Evolutionary conservation across 1,140 invertebrate species (phyloP), one percentile per base, ranked within the genome.

Genomic region (Pararge aegeria): DNA sequence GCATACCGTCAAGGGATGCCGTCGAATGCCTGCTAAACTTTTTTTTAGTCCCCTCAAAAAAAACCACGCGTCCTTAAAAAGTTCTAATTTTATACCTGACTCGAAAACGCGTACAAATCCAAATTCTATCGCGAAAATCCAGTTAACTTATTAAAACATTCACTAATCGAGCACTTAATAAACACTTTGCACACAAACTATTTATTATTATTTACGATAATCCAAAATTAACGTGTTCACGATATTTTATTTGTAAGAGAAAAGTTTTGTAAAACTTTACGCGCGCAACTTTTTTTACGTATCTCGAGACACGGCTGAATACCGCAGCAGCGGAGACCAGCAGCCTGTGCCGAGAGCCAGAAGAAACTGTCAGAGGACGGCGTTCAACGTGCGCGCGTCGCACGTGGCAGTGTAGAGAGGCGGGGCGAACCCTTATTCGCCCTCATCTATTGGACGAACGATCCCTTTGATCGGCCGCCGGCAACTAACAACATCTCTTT

Each of bases 401-500:
- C 86, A 89, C 86, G 86, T 89, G 86, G 81, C 63, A 56, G 57
- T 59, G 69, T 69, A 73, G 64, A 61, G 55, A 68, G 86, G 83
- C 73, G 84, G 83, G 46, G 78, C 72, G 16, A 68, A 54, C 52
- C 61, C 34, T 30, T 15, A 68, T 59, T 37, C 58, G 42, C 20
- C 56, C 37, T 30, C 51, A 51, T 44, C 62, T 54, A 87, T 89
- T 87, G 84, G 86, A 57, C 50, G 42, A 67, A 37, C 50, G 12
- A 38, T 63, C 59, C 70, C 84, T 89, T 89, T 89, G 86, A 89
- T 89, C 78, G 70, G 71, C 66, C 77, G 86, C 77, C 80, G 78
- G 77, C 82, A 75, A 83, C 82, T 89, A 89, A 87, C 84, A 82
- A 86, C 80, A 78, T 86, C 78, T 80, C 76, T 80, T 70, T 82